These are phyloP conservation scores for Hesperia comma DNA, from an alignment of 2,888 invertebrate genomes.

Conservation along the genomic window DNA sequence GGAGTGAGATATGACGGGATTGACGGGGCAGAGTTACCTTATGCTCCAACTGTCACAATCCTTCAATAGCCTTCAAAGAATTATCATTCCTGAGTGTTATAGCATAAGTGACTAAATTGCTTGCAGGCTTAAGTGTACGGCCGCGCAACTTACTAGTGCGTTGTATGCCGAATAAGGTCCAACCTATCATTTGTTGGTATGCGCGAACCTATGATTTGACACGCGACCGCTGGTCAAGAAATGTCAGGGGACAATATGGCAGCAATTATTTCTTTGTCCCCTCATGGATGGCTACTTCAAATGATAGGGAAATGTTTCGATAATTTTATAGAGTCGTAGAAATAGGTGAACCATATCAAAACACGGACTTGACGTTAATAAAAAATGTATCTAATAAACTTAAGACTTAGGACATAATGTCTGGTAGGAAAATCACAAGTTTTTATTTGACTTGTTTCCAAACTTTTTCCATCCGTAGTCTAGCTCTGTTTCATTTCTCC, in stretches of 20 bases:
- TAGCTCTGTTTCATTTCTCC: no score
- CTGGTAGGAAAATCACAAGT: no score
- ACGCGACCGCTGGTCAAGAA: conserved; percentile 47
- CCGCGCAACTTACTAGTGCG: conserved; percentile 14
- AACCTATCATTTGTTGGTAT: conserved; percentile 53
- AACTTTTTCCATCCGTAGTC: no score
- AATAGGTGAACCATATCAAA: conserved; percentile 26
- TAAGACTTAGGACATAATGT: no score
- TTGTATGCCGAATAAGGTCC: conserved; percentile 14
- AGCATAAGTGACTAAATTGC: conserved; percentile 2
- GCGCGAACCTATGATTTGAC: conserved; percentile 47
- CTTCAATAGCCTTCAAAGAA: background rate
- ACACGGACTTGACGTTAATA: background rate
- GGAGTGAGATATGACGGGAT: conserved; percentile 47
- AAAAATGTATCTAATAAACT: no score
- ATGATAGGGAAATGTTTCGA: conserved; percentile 29
- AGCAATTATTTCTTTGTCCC: conserved; percentile 45
- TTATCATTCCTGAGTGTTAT: background rate
- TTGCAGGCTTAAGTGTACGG: background rate
- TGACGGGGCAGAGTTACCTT: conserved; percentile 43
- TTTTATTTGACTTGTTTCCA: no score
- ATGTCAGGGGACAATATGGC: conserved; percentile 49
- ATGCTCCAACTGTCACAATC: conserved; percentile 14
- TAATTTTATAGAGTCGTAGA: conserved; percentile 1
- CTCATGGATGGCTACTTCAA: conserved; percentile 30